phyloP scores from a whole-genome alignment of 1,140 invertebrate genomes.

The Ladona fulva region DNA sequence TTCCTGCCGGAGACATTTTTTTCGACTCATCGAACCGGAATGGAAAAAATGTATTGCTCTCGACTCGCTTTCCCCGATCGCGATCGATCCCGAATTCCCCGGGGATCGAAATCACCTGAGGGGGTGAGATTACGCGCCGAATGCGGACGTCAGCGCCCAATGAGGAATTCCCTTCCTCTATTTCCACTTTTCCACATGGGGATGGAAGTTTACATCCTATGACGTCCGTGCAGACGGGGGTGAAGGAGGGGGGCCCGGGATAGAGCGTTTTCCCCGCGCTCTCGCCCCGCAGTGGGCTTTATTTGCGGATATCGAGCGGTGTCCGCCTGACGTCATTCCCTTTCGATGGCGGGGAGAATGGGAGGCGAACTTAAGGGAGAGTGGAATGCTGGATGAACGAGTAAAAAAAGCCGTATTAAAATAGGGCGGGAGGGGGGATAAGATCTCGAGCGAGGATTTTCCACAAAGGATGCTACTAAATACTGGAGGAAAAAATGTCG shows the following conservation, averaged over 20 bases:
- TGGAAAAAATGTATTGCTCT: no score
- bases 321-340: neutral
- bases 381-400: neutral
- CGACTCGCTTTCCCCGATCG: no score
- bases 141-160: neutral
- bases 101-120: neutral
- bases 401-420: neutral
- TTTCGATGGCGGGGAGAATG: neutral
- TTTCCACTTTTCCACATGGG: no score
- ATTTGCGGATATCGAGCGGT: neutral
- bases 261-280: neutral
- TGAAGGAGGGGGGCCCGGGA: neutral
- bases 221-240: neutral
- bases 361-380: neutral
- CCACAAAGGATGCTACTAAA: no score
- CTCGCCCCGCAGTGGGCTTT: neutral
- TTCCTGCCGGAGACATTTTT: no score
- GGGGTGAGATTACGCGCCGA: neutral
- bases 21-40: no score
- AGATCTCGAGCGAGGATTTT: no score
- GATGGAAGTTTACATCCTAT: neutral
- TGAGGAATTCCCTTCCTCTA: no score
- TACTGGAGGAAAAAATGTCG: no score
- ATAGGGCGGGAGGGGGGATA: neutral
- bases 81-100: neutral